phyloP scores from a whole-genome alignment of 2,888 invertebrate genomes.

The Cataglyphis rosenhaueri region DNA sequence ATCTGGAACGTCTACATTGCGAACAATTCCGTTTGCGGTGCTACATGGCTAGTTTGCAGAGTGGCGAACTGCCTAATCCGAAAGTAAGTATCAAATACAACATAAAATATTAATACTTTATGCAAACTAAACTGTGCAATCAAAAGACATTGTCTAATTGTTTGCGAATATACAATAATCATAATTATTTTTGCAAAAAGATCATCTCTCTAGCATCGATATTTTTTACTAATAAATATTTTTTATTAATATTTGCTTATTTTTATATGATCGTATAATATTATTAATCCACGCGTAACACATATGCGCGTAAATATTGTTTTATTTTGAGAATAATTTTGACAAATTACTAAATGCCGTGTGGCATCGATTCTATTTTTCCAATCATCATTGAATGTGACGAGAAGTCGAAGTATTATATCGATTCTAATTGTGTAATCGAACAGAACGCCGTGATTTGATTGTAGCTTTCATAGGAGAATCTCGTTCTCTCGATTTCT shows the following conservation, averaged over 20 bases:
- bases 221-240: slow-evolving; percentile 8
- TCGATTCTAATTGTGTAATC: slow-evolving; percentile 24
- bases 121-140: background rate
- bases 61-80: slow-evolving; percentile 98
- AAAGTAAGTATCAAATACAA: slow-evolving; percentile 89
- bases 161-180: too few species aligned
- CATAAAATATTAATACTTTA: slow-evolving; percentile 17
- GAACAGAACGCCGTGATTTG: slow-evolving; percentile 16
- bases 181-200: background rate
- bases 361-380: slow-evolving; percentile 5
- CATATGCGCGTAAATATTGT: background rate
- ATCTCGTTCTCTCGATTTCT: slow-evolving; percentile 3
- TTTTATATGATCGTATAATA: background rate
- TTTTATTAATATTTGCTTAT: background rate
- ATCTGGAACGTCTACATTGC: slow-evolving; percentile 97
- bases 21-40: slow-evolving; percentile 98
- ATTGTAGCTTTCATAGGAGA: background rate
- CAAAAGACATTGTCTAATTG: background rate
- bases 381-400: background rate
- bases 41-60: slow-evolving; percentile 98
- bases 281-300: background rate
- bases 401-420: background rate
- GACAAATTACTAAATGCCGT: background rate
- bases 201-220: background rate
- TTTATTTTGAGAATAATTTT: slow-evolving; percentile 10